Evolutionary conservation across 2,888 invertebrate species (phyloP).

Genomic region (Scelioninae gen. 1): DNA sequence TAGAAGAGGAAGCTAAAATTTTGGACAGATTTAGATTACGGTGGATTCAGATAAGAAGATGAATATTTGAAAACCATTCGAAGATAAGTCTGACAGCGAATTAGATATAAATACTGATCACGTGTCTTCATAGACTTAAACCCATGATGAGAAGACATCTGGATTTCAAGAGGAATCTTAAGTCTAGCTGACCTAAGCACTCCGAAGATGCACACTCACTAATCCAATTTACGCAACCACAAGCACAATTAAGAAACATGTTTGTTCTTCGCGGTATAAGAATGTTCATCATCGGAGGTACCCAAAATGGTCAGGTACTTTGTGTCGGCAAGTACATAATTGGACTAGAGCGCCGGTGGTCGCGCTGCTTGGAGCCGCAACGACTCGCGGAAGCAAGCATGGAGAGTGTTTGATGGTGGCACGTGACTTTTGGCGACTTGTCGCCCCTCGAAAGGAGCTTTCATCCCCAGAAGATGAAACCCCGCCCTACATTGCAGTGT

Average conservation of each 20-base stretch:
- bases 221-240: not conserved
- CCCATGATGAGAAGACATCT: not conserved
- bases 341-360: constrained; percentile 55
- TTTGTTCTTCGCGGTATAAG: not conserved
- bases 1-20: too few species aligned
- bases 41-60: too few species aligned
- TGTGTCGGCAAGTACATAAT: constrained; percentile 30
- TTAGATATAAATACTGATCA: too few species aligned
- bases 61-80: too few species aligned
- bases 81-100: too few species aligned
- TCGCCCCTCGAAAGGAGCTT: constrained; percentile 77
- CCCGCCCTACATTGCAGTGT: constrained; percentile 87
- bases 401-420: constrained; percentile 80
- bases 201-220: constrained; percentile 11
- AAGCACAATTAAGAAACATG: constrained; percentile 9
- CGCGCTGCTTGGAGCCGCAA: constrained; percentile 72
- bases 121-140: not conserved
- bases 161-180: not conserved
- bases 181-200: not conserved
- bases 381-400: constrained; percentile 79
- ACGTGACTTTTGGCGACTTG: constrained; percentile 83
- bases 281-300: too few species aligned
- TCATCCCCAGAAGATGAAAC: constrained; percentile 86
- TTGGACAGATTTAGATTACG: too few species aligned
- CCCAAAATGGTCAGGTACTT: constrained; percentile 15